These are phyloP conservation scores for Nettapus auritus DNA, from an alignment of 2,113 vertebrate genomes.

Conservation along the genomic window DNA sequence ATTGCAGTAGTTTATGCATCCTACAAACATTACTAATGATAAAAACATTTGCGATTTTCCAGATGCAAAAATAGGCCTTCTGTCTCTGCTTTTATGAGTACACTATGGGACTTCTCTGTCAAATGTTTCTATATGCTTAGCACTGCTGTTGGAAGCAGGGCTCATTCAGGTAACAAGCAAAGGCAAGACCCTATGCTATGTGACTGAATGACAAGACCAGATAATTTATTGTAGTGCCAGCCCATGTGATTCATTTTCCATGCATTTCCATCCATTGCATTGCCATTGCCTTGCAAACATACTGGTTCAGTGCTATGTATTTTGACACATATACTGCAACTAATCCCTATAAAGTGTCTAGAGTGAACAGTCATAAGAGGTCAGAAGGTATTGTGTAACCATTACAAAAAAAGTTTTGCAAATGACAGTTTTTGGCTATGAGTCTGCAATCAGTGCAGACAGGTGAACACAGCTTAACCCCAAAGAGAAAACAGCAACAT, in stretches of 20 bases:
- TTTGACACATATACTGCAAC: neutral
- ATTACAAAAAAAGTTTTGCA: neutral
- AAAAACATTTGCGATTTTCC: neutral
- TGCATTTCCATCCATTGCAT: neutral
- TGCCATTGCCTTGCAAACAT: neutral
- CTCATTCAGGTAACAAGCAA: neutral
- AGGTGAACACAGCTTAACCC: neutral
- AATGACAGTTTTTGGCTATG: neutral
- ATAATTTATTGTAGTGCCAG: neutral
- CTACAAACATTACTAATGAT: neutral
- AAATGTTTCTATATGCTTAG: neutral
- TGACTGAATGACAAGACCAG: neutral
- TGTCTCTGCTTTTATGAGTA: neutral
- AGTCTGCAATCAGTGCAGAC: neutral
- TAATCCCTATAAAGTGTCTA: neutral
- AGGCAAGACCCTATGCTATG: neutral
- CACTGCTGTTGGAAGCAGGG: neutral
- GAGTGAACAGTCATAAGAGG: neutral
- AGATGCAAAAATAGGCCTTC: neutral
- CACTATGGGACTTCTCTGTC: neutral
- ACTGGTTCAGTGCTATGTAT: neutral
- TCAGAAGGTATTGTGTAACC: neutral
- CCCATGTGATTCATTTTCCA: neutral
- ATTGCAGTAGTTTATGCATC: neutral
- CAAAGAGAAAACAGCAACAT: neutral